Evolutionary conservation across 2,888 invertebrate species (phyloP), one percentile per base, ranked within the genome.

Genomic region (Sipha maydis): DNA sequence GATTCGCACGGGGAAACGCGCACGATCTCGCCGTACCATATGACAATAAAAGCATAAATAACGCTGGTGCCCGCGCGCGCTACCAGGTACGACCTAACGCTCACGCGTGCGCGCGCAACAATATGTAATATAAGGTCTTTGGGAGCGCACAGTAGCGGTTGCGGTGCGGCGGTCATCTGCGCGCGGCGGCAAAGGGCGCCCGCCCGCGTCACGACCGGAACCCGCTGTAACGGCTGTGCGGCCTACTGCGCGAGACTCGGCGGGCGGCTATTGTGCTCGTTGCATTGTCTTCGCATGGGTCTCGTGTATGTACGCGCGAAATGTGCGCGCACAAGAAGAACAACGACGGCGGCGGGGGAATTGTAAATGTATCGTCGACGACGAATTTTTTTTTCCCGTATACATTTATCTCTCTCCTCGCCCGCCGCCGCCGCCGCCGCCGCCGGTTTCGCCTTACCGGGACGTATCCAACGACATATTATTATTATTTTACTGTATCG

Each of bases 21-120:
- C 85, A 86, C 85, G 85, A 86, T 86, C 56, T 71, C 69, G 48
- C 79, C 79, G 17, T 28, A 8, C 31, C 19, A 61, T 78, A 77
- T 78, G 71, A 83, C 85, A 86, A 86, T 86, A 86, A 86, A 86
- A 86, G 71, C 85, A 86, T 86, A 79, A 86, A 86, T 79, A 86
- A 79, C 79, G 69, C 73, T n/a, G 31, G 77, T 28, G 77, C n/a
- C 8, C 19, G 75, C 38, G 48, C 48, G 77, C 77, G 77, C 85
- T 77, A 77, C 85, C 28, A 41, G 25, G 21, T 34, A 73, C 48
- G 41, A 41, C n/a, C n/a, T 3, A n/a, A n/a, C n/a, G n/a, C n/a
- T n/a, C n/a, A n/a, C n/a, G n/a, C n/a, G n/a, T n/a, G n/a, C n/a
- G n/a, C n/a, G n/a, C n/a, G n/a, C n/a, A n/a, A n/a, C n/a, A n/a